Evolutionary conservation across 2,113 vertebrate species (phyloP).

Genomic region (Butorides virescens): DNA sequence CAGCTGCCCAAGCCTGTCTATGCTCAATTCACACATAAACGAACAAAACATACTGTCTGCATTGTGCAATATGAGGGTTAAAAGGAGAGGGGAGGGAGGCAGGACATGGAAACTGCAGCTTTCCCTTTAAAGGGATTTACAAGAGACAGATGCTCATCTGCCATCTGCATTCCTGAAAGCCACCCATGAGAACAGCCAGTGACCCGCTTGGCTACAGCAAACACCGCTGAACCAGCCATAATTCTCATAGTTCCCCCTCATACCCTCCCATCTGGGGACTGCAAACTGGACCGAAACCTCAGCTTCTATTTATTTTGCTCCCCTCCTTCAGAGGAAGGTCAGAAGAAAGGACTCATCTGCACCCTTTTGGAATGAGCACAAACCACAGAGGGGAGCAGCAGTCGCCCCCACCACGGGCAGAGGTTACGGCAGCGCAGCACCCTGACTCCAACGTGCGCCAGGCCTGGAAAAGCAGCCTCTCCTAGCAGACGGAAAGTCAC

Average conservation of each 20-base stretch:
- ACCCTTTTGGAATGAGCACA: background rate
- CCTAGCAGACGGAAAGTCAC: background rate
- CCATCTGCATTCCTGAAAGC: background rate
- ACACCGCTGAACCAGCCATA: background rate
- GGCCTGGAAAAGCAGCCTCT: background rate
- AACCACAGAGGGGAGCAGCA: background rate
- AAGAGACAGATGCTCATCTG: background rate
- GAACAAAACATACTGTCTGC: background rate
- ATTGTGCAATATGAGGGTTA: background rate
- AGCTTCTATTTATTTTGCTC: background rate
- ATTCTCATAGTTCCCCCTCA: background rate
- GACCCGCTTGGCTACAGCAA: fast-evolving
- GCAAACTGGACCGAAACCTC: background rate
- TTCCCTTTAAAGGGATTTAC: background rate
- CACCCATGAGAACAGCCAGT: fast-evolving
- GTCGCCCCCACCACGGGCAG: fast-evolving
- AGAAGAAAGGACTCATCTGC: background rate
- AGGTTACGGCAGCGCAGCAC: background rate
- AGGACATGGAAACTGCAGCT: background rate
- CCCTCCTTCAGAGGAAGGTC: background rate
- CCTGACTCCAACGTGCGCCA: background rate
- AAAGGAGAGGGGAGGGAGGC: background rate
- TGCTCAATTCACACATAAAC: background rate
- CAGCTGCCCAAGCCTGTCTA: background rate
- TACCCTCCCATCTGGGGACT: background rate